Percentiles rank a stretch among this genome's conserved stretches.
Evolutionary conservation across 2,888 invertebrate species (phyloP).

Genomic region (Epiblema foenella): DNA sequence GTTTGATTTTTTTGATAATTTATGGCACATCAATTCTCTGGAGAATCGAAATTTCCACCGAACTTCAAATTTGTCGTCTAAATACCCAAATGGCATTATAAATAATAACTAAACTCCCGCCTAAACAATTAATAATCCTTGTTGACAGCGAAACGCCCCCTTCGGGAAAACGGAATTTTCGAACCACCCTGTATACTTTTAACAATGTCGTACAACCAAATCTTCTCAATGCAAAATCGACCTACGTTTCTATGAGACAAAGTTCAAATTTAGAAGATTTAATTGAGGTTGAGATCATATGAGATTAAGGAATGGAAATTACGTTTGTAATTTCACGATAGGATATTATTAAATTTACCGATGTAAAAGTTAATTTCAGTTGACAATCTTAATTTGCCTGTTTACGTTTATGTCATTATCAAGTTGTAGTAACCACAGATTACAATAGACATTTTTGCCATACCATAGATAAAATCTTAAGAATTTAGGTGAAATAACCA

Average conservation of each 20-base stretch:
- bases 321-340: conserved; percentile 5
- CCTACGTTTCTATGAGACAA: not conserved
- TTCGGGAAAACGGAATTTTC: conserved; percentile 17
- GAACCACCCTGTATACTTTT: not conserved
- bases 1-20: too few relatives aligned
- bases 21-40: conserved; percentile 1
- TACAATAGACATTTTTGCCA: too few relatives aligned
- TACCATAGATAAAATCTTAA: too few relatives aligned
- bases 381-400: not conserved
- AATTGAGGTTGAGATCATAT: not conserved
- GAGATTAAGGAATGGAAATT: not conserved
- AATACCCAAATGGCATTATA: conserved; percentile 13
- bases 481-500: too few relatives aligned
- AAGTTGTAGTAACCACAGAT: too few relatives aligned
- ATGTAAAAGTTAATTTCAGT: not conserved
- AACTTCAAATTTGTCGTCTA: conserved; percentile 9
- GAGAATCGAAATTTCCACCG: not conserved
- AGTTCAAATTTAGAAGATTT: not conserved
- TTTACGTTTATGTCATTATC: not conserved
- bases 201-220: not conserved
- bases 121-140: conserved; percentile 30
- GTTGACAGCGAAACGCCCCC: conserved; percentile 25
- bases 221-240: not conserved
- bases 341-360: conserved; percentile 17
- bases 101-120: conserved; percentile 27